These are phyloP conservation scores for Tricholaema leucomelas DNA, from an alignment of 2,113 vertebrate genomes.

Conservation along the genomic window DNA sequence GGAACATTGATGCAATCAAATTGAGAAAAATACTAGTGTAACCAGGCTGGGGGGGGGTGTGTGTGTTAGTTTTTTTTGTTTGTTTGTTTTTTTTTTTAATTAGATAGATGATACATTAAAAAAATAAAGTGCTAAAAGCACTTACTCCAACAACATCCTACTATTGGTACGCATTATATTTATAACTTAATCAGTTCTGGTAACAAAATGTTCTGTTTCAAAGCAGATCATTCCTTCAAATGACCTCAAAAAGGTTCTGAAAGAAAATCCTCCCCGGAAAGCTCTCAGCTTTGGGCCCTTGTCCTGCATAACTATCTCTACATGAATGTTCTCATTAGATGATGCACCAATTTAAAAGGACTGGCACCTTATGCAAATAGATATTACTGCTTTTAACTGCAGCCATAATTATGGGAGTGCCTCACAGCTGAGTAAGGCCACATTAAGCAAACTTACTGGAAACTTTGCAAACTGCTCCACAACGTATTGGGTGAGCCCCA, in stretches of 20 bases:
- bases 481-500: background rate
- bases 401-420: conserved; percentile 58
- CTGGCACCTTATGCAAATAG: conserved; percentile 38
- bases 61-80: too few species aligned
- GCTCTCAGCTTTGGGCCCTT: background rate
- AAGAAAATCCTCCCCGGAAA: background rate
- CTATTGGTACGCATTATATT: background rate
- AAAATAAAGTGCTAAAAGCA: background rate
- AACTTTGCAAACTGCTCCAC: conserved; percentile 9
- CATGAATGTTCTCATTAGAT: conserved; percentile 41
- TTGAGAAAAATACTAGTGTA: conserved; percentile 8
- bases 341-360: background rate
- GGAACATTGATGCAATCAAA: background rate
- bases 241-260: background rate
- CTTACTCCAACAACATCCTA: background rate
- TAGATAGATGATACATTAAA: background rate
- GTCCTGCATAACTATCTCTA: background rate
- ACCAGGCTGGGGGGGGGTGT: too few species aligned
- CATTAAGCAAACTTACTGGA: conserved; percentile 54
- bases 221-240: background rate
- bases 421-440: conserved; percentile 17
- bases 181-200: background rate
- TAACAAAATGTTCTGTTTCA: background rate
- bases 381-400: conserved; percentile 43
- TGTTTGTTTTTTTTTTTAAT: background rate